Evolutionary conservation across 2,888 invertebrate genomes (phyloP), one percentile per base, ranked within the genome.

Genomic region (Heliconius charithonia): DNA sequence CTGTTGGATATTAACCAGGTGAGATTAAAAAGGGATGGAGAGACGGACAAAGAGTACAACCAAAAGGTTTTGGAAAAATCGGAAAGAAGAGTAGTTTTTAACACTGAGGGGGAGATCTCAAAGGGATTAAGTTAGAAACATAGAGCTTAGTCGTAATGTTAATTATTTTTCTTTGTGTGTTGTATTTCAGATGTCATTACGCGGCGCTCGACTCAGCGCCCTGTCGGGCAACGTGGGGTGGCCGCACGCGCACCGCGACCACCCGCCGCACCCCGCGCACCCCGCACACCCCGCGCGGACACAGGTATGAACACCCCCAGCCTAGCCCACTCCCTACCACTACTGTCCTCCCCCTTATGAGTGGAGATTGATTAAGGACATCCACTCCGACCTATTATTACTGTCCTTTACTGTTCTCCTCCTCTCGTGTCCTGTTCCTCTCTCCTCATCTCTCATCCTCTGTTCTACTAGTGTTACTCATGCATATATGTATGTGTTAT

Each of bases 1-100:
- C 85, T 94, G 79, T 85, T 94, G 19, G 94, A 93, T 82, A 93
- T 93, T 83, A 93, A 93, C 83, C 92, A 92, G 92, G 94, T 93
- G 13, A 72, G 73, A 37, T 29, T 13, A 9, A 16, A 16, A 9
- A 16, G 41, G 3, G 16, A 7, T 1, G 1, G 32, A 27, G n/a
- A 22, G 22, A 22, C 22, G 0, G n/a, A n/a, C n/a, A 37, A 22
- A 7, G 19, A 7, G 51, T 22, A 51, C 7, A 51, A 51, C 51
- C 22, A 9, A 22, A 51, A 51, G 19, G 7, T 2, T 19, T 19
- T 51, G 51, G 19, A 51, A 19, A 51, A 22, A 29, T 10, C 4
- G 13, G 22, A 69, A 16, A 63, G 62, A 27, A 25, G 6, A 25
- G 25, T 63, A 63, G 2, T 25, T 63, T 56, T 19, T 3, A 19